Base-by-base conservation (phyloP, 2,888 invertebrate genomes). In the Antheraea assamensis region DNA sequence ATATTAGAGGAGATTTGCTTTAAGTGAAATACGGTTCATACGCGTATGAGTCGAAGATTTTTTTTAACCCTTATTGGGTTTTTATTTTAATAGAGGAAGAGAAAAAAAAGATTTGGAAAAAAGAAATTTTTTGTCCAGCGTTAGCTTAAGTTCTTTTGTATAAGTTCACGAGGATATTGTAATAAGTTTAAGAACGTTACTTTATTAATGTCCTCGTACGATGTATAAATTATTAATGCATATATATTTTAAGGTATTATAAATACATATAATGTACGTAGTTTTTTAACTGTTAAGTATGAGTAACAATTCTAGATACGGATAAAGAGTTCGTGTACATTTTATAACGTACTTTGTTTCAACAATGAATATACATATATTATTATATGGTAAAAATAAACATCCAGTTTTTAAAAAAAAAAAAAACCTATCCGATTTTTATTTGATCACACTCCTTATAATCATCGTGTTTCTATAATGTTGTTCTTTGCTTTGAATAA, bases 331-430 rank as follows among this genome's bases (percentile, higher is more conserved):
- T 95, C 95, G 95, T 96, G 96, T 96, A 96, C 95, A 96, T 96
- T 96, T 96, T 96, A 96, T 96, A 96, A 96, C 95, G 96, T 96
- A 96, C 95, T 96, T 96, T 96, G 96, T 96, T 95, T 95, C 91
- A 91, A 90, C 89, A 90, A 95, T 96, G 95, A 96, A 96, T 96
- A 96, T 96, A 96, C 96, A 94, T 95, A 95, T 96, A 94, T 94
- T 96, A 96, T 96, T 95, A 95, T 95, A 96, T 96, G 95, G 95
- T 95, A 95, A 95, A 89, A 94, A 96, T 95, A 95, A 95, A 95
- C 95, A 95, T 95, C 95, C 95, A 95, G 95, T 95, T 96, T 96
- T 95, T 95, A 95, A 95, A 95, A 95, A 94, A 94, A 64, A 95
- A 95, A 95, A 95, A 94, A 94, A 64, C 15, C 86, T 87, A 92